Percentiles rank a stretch among this genome's conserved stretches.
Conservation (phyloP, 2,888 invertebrate species). For the Selenia dentaria region DNA sequence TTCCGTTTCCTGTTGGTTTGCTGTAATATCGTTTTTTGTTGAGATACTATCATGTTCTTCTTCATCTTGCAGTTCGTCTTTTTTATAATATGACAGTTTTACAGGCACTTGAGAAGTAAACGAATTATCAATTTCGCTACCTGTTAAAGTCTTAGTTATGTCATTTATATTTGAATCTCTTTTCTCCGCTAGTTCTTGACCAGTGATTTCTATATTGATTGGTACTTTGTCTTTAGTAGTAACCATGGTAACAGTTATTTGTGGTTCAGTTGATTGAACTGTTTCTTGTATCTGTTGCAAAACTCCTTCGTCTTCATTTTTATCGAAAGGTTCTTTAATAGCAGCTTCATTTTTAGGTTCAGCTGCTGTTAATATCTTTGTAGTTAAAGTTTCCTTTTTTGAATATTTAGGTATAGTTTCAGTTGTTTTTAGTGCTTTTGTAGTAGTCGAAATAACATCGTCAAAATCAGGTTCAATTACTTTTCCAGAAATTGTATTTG, state of each 20-base stretch:
- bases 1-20: neutral
- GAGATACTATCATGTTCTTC: neutral
- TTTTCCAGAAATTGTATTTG: conserved; percentile 10
- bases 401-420: conserved; percentile 6
- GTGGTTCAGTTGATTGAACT: conserved; percentile 31
- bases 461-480: conserved; percentile 12
- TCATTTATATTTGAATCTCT: conserved; percentile 31
- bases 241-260: conserved; percentile 25
- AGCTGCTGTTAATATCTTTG: conserved; percentile 18
- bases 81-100: conserved; percentile 16
- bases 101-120: conserved; percentile 10
- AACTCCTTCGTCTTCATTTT: conserved; percentile 12
- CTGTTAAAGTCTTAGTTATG: conserved; percentile 38
- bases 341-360: conserved; percentile 13
- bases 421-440: conserved; percentile 18
- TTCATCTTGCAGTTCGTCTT: conserved; percentile 2
- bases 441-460: conserved; percentile 17
- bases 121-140: conserved; percentile 43
- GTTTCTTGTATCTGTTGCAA: conserved; percentile 36
- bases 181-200: neutral
- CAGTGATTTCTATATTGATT: conserved; percentile 3
- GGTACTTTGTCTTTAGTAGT: conserved; percentile 17
- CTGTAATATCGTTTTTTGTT: neutral
- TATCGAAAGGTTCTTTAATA: conserved; percentile 7
- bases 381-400: conserved; percentile 17